phyloP scores from a whole-genome alignment of 53 echinoderm and acorn worm genomes.

The Crossaster papposus region DNA sequence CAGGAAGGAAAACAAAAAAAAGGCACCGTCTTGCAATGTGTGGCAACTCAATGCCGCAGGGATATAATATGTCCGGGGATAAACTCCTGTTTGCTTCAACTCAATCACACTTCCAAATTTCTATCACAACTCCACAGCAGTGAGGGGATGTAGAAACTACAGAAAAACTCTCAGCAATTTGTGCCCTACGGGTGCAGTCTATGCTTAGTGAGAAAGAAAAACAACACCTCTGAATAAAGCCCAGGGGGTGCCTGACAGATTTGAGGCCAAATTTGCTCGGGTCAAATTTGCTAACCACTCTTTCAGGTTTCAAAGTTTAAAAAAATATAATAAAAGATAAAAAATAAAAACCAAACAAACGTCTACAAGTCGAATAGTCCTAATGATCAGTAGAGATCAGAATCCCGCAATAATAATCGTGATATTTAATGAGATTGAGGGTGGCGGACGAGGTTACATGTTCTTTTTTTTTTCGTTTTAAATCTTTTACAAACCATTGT shows the following conservation, averaged over 20 bases:
- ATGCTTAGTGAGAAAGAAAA: slow-evolving; percentile 47
- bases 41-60: slow-evolving; percentile 24
- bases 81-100: slow-evolving; percentile 57
- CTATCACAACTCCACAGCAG: slow-evolving; percentile 16
- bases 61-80: slow-evolving; percentile 51
- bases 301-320: background rate
- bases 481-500: background rate
- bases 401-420: background rate
- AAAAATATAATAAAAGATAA: too few relatives aligned
- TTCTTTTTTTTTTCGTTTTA: background rate
- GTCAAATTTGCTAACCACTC: slow-evolving; percentile 25
- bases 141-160: background rate
- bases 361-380: background rate
- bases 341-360: background rate
- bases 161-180: slow-evolving; percentile 16
- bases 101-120: slow-evolving; percentile 38
- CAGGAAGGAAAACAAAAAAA: background rate
- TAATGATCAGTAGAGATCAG: background rate
- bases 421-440: background rate
- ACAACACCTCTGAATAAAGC: slow-evolving; percentile 42
- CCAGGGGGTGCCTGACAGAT: slow-evolving; percentile 23
- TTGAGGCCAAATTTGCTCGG: slow-evolving; percentile 19
- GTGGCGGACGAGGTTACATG: background rate
- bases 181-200: slow-evolving; percentile 35
- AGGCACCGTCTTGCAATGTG: slow-evolving; percentile 9